A percentile compares a stretch with the other conserved stretches of the same genome.
These are phyloP conservation scores for Folsomia candida DNA, from an alignment of 2,888 invertebrate genomes.

Conservation along the genomic window DNA sequence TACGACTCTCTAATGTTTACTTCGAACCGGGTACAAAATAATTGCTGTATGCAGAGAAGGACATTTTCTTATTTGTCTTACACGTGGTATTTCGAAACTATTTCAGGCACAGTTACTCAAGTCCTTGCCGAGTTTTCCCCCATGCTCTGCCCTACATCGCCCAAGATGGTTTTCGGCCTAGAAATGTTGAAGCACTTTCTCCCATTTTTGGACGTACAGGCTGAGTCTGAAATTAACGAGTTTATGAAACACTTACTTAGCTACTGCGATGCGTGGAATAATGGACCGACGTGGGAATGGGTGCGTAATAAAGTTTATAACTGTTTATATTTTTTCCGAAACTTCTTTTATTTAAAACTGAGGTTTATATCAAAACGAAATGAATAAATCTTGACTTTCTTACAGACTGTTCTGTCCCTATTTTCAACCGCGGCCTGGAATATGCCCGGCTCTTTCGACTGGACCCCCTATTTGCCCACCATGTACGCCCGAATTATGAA, in stretches of 20 bases:
- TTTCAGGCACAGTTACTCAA: constrained; percentile 75
- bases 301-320: constrained; percentile 54
- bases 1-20: constrained; percentile 46
- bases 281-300: constrained; percentile 67
- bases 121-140: constrained; percentile 81
- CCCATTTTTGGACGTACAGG: constrained; percentile 65
- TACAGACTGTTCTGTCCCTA: constrained; percentile 68
- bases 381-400: constrained; percentile 43
- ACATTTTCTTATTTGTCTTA: too few relatives aligned
- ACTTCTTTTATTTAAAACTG: constrained; percentile 29
- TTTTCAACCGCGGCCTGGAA: constrained; percentile 70
- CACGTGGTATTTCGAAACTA: too few relatives aligned
- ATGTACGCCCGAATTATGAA: constrained; percentile 72
- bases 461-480: constrained; percentile 76
- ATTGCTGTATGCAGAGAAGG: too few relatives aligned
- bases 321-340: constrained; percentile 10
- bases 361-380: too few relatives aligned
- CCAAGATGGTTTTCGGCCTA: constrained; percentile 57
- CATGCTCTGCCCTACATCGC: constrained; percentile 70
- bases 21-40: too few relatives aligned
- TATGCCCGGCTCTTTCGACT: constrained; percentile 80
- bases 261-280: constrained; percentile 75
- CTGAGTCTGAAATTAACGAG: constrained; percentile 57
- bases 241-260: constrained; percentile 78
- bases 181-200: constrained; percentile 71